Evolutionary conservation across 1,140 invertebrate species (phyloP).

Genomic region (Berghia stephanieae): DNA sequence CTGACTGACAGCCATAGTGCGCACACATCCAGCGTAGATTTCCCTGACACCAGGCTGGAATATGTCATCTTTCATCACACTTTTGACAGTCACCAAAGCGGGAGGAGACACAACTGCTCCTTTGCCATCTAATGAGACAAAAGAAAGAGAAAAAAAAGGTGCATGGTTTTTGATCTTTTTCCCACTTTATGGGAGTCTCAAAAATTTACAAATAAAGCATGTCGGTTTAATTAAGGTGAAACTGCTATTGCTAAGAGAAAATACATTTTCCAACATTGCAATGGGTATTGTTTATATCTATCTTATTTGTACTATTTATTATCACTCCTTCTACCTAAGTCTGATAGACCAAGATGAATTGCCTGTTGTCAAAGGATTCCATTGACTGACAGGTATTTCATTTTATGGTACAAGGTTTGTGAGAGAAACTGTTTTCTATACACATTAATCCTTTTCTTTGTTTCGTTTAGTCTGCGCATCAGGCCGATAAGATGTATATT

Average conservation of each 20-base stretch:
- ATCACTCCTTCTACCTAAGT: too few species aligned
- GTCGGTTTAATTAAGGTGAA: background rate
- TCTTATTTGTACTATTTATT: too few species aligned
- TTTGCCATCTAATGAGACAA: background rate
- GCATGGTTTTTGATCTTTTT: background rate
- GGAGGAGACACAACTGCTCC: constrained; percentile 35
- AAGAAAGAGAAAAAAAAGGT: background rate
- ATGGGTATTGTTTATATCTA: too few species aligned
- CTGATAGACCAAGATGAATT: too few species aligned
- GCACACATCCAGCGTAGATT: constrained; percentile 59
- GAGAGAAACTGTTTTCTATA: too few species aligned
- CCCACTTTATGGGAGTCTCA: background rate
- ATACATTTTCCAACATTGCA: background rate
- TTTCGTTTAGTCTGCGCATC: too few species aligned
- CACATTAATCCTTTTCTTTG: too few species aligned
- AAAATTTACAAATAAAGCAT: background rate
- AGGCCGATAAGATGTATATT: too few species aligned
- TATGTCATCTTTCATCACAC: constrained; percentile 53
- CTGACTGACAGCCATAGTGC: constrained; percentile 65
- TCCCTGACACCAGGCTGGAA: constrained; percentile 50
- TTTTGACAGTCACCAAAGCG: constrained; percentile 54
- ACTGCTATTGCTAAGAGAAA: background rate
- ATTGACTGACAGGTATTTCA: too few species aligned
- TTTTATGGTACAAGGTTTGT: too few species aligned
- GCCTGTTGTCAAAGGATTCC: too few species aligned